Base-by-base conservation (phyloP, 2,797 vertebrate genomes). In the Trematomus bernacchii region DNA sequence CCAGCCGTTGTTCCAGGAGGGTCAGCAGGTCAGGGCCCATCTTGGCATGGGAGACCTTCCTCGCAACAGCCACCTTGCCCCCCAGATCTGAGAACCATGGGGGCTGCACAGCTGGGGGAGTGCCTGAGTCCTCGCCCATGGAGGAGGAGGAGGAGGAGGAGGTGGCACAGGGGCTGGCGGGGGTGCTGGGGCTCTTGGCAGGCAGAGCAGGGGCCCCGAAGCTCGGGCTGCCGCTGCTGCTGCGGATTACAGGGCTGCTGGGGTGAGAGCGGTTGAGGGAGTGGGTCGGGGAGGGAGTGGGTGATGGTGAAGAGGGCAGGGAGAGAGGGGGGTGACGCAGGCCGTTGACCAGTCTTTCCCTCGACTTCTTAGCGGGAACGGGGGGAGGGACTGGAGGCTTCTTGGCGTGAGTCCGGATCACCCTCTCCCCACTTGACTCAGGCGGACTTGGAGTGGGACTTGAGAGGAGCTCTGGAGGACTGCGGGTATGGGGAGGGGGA, bases 301-400 rank as follows among this genome's bases (percentile, higher is more conserved):
- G 91, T 15, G 93, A 94, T 0, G 92, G 92, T 0, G 94, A 92
- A 69, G 90, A 95, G 1, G 96, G 92, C 18, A 92, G 85, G 33
- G 92, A 91, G 19, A 80, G 69, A 3, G 96, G 84, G 1, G 90
- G 87, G 88, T 96, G 94, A 72, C 94, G 95, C 3, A 97, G 91
- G 50, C 98, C 98, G 14, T 99, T 99, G 55, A 95, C 93, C 37
- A 99, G 94, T 71, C 97, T 96, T 81, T 98, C 97, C 88, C 93
- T 96, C 77, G 96, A 97, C 94, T 98, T 99, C 93, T 99, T 99
- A 76, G 95, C 96, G 18, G 98, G 98, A 48, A 99, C 98, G 0
- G 98, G 98, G 15, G 98, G 98, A 0, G 98, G 98, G 66, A 98
- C 96, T 2, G 96, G 94, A n/a, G 96, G 93, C 80, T 96, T 96